Evolutionary conservation across 2,888 invertebrate genomes (phyloP).

Genomic region (Ellobium chinense): DNA sequence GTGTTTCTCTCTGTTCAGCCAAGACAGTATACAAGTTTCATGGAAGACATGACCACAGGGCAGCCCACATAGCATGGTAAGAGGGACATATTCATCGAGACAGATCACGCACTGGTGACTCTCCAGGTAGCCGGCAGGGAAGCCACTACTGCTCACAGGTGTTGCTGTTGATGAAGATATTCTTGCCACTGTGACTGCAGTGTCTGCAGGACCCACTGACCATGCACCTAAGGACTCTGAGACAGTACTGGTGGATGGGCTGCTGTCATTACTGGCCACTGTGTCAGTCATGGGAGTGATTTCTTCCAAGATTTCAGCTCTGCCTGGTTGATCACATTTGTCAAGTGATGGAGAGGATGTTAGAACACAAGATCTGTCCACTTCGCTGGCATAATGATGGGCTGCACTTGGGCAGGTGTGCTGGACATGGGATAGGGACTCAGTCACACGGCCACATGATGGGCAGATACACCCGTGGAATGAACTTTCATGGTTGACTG

Average conservation of each 20-base stretch:
- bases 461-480: no score
- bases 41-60: slow-evolving; percentile 82
- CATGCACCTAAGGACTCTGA: neutral
- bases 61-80: slow-evolving; percentile 79
- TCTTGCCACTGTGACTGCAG: neutral
- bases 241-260: neutral
- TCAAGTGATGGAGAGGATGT: neutral
- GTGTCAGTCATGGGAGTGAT: neutral
- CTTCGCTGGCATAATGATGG: no score
- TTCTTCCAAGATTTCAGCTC: neutral
- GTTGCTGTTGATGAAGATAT: no score
- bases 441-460: no score
- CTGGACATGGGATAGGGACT: no score
- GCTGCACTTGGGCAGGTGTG: no score
- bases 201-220: neutral
- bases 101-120: slow-evolving; percentile 81
- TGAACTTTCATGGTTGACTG: no score
- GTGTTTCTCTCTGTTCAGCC: slow-evolving; percentile 81
- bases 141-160: slow-evolving; percentile 22
- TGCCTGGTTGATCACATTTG: neutral
- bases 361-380: no score
- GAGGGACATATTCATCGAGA: slow-evolving; percentile 79
- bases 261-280: neutral
- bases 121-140: slow-evolving; percentile 76
- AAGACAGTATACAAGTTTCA: slow-evolving; percentile 80